phyloP scores from a whole-genome alignment of 2,888 invertebrate genomes.

The Podotricha telesiphe region DNA sequence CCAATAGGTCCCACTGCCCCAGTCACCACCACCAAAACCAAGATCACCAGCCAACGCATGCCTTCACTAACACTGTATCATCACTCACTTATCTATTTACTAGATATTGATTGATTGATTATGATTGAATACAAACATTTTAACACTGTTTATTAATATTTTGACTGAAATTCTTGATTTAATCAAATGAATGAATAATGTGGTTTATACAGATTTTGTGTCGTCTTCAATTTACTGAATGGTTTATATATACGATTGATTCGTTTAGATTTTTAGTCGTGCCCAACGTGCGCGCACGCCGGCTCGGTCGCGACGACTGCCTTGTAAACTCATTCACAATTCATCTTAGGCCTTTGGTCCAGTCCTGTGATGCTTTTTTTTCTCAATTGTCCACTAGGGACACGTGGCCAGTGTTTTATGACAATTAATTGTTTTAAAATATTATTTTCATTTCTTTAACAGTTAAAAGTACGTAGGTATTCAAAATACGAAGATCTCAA shows the following conservation, averaged over 20 bases:
- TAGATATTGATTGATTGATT: slow-evolving; percentile 33
- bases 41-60: slow-evolving; percentile 60
- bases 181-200: not conserved
- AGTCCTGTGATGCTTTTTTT: slow-evolving; percentile 45
- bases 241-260: slow-evolving; percentile 11
- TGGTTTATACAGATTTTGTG: slow-evolving; percentile 5
- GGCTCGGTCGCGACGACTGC: slow-evolving; percentile 60
- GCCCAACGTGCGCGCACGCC: slow-evolving; percentile 43
- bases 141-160: slow-evolving; percentile 33
- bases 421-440: not conserved
- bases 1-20: slow-evolving; percentile 52
- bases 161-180: no score
- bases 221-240: slow-evolving; percentile 25
- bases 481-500: no score
- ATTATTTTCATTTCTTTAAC: no score
- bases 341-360: slow-evolving; percentile 42
- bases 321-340: slow-evolving; percentile 38
- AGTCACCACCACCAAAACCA: slow-evolving; percentile 51
- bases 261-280: not conserved
- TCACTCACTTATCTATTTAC: slow-evolving; percentile 30
- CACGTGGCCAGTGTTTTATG: slow-evolving; percentile 1
- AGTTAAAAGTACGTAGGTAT: no score
- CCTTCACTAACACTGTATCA: slow-evolving; percentile 47
- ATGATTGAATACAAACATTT: slow-evolving; percentile 29
- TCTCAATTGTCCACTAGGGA: slow-evolving; percentile 4